These are phyloP conservation scores for Sorex maritimensis DNA, from an alignment of 2,797 vertebrate genomes.

Conservation along the genomic window DNA sequence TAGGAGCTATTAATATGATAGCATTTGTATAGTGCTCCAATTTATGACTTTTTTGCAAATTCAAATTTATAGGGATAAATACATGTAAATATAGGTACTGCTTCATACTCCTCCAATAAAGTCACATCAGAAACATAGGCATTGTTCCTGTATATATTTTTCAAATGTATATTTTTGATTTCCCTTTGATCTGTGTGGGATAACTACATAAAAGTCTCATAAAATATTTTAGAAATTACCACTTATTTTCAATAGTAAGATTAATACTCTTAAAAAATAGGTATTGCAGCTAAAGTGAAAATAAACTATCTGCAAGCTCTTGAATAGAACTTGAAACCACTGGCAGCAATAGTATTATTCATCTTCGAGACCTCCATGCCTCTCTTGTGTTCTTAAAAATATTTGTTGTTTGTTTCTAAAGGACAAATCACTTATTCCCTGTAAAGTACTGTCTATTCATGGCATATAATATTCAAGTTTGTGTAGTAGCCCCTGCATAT, in stretches of 20 bases:
- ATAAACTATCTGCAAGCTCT: not conserved
- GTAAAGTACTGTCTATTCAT: constrained; percentile 6
- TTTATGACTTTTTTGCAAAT: constrained; percentile 8
- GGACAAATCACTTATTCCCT: not conserved
- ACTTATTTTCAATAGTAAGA: not conserved
- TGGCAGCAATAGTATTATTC: not conserved
- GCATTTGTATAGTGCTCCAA: constrained; percentile 58
- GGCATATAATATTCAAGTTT: not conserved
- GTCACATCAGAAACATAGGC: not conserved
- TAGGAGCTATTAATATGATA: constrained; percentile 18
- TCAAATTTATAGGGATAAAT: constrained; percentile 1
- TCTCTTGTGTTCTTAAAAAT: constrained; percentile 44
- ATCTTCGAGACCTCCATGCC: not conserved
- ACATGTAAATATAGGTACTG: not conserved
- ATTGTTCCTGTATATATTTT: not conserved
- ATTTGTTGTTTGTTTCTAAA: constrained; percentile 50
- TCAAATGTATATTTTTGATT: constrained; percentile 16
- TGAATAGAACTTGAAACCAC: constrained; percentile 42
- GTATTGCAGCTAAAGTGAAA: constrained; percentile 24
- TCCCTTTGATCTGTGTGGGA: constrained; percentile 3
- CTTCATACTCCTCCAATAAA: not conserved
- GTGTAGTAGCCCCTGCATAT: not conserved
- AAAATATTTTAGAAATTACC: constrained; percentile 28
- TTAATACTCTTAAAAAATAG: not conserved
- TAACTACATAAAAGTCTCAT: not conserved